Percentiles rank a stretch among this genome's conserved stretches.
phyloP scores from a whole-genome alignment of 2,113 vertebrate genomes.

The Merops nubicus region DNA sequence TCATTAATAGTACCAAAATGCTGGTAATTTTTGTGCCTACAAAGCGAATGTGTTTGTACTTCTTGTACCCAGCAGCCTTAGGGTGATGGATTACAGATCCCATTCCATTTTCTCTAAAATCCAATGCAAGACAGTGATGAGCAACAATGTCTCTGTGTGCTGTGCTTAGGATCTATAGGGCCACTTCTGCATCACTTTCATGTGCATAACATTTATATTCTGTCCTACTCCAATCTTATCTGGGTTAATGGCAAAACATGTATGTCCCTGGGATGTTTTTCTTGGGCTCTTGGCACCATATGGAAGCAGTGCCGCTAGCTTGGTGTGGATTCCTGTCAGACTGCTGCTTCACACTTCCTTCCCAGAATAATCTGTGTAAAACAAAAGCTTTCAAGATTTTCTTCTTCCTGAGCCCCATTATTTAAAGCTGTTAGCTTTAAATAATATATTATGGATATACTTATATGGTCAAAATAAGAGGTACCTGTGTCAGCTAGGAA shows the following conservation, averaged over 20 bases:
- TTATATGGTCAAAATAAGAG: not conserved
- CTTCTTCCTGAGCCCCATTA: not conserved
- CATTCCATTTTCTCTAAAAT: not conserved
- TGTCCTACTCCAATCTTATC: not conserved
- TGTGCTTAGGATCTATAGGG: not conserved
- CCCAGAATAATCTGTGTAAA: not conserved
- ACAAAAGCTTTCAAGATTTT: not conserved
- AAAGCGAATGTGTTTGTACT: not conserved
- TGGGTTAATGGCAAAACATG: not conserved
- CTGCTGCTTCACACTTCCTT: not conserved
- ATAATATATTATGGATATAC: not conserved
- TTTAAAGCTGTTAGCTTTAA: not conserved
- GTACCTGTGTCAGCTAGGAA: not conserved
- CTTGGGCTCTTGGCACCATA: not conserved
- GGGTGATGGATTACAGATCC: not conserved
- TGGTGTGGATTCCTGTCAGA: not conserved
- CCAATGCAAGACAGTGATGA: not conserved
- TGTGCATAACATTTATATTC: not conserved
- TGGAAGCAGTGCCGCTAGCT: not conserved
- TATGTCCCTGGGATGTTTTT: not conserved
- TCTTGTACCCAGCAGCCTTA: not conserved
- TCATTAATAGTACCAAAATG: not conserved
- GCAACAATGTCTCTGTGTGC: not conserved
- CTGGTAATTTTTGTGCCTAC: not conserved
- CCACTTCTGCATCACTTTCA: not conserved